Percentiles rank a stretch among this genome's conserved stretches.
phyloP scores from a whole-genome alignment of 2,888 invertebrate genomes.

The Brenthis daphne region DNA sequence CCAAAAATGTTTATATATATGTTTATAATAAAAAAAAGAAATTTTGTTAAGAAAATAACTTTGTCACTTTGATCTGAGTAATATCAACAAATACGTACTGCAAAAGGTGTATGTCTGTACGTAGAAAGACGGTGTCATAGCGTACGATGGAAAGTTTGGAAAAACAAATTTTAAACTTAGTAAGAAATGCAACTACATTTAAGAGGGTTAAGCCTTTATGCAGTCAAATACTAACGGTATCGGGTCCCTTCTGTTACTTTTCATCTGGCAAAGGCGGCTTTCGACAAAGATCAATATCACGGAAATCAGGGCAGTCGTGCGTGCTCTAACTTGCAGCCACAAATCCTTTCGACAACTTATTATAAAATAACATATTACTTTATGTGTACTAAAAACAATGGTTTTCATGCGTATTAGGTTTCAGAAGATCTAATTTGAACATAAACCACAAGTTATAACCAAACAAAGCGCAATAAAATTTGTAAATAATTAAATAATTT shows the following conservation, averaged over 20 bases:
- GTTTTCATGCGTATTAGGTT: too few relatives aligned
- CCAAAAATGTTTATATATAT: slow-evolving; percentile 16
- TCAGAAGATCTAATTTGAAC: too few relatives aligned
- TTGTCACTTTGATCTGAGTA: too few relatives aligned
- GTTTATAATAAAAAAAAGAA: neutral
- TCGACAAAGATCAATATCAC: slow-evolving; percentile 70
- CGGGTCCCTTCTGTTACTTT: slow-evolving; percentile 47
- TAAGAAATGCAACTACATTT: slow-evolving; percentile 1
- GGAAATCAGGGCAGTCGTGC: slow-evolving; percentile 64
- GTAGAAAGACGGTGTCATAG: too few relatives aligned
- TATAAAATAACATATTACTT: slow-evolving; percentile 54
- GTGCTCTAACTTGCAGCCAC: slow-evolving; percentile 60
- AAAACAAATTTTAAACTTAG: neutral
- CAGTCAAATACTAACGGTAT: slow-evolving; percentile 28
- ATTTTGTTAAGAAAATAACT: too few relatives aligned
- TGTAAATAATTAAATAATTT: too few relatives aligned
- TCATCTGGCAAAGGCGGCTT: slow-evolving; percentile 52
- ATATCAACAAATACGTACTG: too few relatives aligned
- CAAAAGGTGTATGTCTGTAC: too few relatives aligned
- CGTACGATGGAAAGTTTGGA: neutral
- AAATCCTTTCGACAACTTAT: slow-evolving; percentile 71
- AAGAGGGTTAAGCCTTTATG: slow-evolving; percentile 15
- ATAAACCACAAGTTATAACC: too few relatives aligned
- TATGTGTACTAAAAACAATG: too few relatives aligned
- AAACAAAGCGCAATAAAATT: too few relatives aligned